Evolutionary conservation across 2,113 vertebrate genomes (phyloP), one percentile per base, ranked within the genome.

Genomic region (Pelobates fuscus): DNA sequence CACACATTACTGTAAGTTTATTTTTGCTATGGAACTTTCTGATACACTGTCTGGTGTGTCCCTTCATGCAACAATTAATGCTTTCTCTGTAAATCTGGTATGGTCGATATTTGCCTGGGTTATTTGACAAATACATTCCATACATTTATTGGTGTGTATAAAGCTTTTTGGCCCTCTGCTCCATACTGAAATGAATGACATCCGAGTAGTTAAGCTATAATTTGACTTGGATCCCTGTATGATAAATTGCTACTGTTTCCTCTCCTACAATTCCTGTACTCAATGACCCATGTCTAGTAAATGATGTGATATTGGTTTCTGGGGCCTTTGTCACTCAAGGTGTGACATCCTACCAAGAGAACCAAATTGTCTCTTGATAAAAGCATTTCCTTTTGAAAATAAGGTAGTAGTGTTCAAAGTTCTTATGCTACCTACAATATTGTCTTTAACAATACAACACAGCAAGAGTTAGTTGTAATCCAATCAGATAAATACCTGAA

Each of bases 341-440:
- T 75, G 72, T 75, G 23, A 67, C 30, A 59, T 74, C 52, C 71
- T 74, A 66, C 11, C 57, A 29, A 27, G 30, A 21, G 20, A 37
- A 17, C 55, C 12, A 58, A 23, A 20, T 23, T 43, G 23, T 18
- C 44, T 66, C 2, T 18, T n/a, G 23, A 44, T 65, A 46, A 29
- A 74, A 66, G 21, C 23, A 54, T 74, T 55, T 57, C 46, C n/a
- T 41, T 55, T 12, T 20, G 20, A n/a, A 29, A 32, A 32, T 29
- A 37, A 70, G 5, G 8, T 8, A 60, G 24, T 32, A 8, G 23
- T 60, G 32, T 32, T 10, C 10, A 10, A 10, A 32, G 10, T 32
- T 32, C 10, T 32, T 32, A 10, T 32, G 10, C 10, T 32, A 32
- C 4, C 4, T 32, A 32, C 30, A 32, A 32, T 5, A 32, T 32